Evolutionary conservation across 1,140 invertebrate genomes (phyloP), one percentile per base, ranked within the genome.

Genomic region (Diorhabda elongata): DNA sequence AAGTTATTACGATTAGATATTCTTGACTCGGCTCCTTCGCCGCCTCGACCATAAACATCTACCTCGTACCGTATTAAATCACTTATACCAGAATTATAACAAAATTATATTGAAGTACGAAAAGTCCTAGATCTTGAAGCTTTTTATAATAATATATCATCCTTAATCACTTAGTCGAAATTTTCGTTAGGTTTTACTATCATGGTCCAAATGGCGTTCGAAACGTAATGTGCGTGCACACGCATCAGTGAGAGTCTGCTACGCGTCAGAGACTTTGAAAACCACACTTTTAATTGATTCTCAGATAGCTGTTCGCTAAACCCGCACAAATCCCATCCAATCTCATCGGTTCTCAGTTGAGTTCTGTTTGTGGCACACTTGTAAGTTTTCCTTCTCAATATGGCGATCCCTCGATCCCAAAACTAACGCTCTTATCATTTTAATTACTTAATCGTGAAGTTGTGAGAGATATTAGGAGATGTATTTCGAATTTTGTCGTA

Each of bases 281-380:
- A 62, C 61, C 61, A 11, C 61, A 62, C 61, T 62, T 62, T 62
- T 62, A 62, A 62, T 62, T 62, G 61, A 62, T 62, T 62, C 43
- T 8, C 26, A 61, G 59, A 61, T 61, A 61, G 59, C 59, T 61
- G 59, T 43, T 62, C 8, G 61, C 42, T 62, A 62, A 62, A 42
- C 61, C n/a, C 41, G 0, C 61, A 44, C 61, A 62, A 62, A 62
- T 62, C 61, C 61, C 61, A 62, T 62, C 61, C 61, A 62, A 62
- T 62, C 61, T 62, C 61, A n/a, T 6, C 61, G 61, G 44, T 5
- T 62, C 44, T 8, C 61, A 44, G 44, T 44, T 11, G 44, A 11
- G 42, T 62, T 8, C 61, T 62, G 44, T 62, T 11, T 62, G 43
- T 11, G 61, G 61, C 61, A 62, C 61, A 62, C 43, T 62, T 62